Base-by-base conservation (phyloP, 1,140 invertebrate species). In the Lucilia cuprina region DNA sequence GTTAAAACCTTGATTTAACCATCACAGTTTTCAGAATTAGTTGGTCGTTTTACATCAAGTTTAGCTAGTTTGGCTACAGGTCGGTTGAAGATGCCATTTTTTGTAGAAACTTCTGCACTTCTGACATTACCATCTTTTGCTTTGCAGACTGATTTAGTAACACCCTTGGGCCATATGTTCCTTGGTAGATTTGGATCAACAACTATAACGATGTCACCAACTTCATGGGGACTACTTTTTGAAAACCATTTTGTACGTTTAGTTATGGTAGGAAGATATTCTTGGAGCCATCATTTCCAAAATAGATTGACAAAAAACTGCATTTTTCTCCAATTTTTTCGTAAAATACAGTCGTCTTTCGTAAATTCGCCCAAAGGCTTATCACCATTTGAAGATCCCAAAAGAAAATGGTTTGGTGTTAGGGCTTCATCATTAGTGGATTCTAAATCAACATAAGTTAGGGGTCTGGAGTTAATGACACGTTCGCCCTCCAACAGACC, bases 171-270 rank as follows among this genome's bases (percentile, higher is more conserved):
- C 80, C 80, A 74, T 12, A 25, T 74, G 70, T 74, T 74, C 10
- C 70, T 21, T 30, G 70, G 21, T 74, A 74, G 70, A 12, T 21
- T 74, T 25, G 21, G 21, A 60, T 82, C 80, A 13, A 82, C 82
- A 2, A 82, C 14, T 2, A 82, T 19, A 2, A 65, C 82, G 19
- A 65, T 55, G n/a, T 82, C 82, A 30, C 49, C 82, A 17, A 55
- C 49, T 12, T 13, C 3, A 41, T 5, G 35, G 35, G 35, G 35
- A 8, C 35, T 41, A 17, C 7, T 12, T 65, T 74, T n/a, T 12
- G 34, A 5, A 25, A 41, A 74, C 50, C 55, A 34, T 80, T 74
- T 60, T 41, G 35, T 74, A 70, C 85, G 82, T 84, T 65, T 85
- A 84, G 21, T 34, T 75, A 83, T 55, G 5, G 47, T 83, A 5